Conservation (phyloP, 2,113 vertebrate genomes). For the Phyllopteryx taeniolatus region DNA sequence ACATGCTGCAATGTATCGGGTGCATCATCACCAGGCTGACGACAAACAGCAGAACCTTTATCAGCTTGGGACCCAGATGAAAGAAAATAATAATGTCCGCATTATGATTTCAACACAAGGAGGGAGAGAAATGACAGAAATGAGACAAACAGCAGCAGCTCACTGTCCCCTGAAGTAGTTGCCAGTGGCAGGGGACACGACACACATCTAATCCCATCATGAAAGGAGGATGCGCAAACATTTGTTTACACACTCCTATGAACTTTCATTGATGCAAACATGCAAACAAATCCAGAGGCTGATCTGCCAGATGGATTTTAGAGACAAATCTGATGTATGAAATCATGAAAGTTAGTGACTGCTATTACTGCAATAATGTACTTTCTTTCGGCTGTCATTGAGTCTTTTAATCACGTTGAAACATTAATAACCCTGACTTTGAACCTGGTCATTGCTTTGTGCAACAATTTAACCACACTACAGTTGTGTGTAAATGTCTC, state of each 20-base stretch:
- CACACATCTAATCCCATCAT: constrained; percentile 22
- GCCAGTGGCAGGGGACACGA: constrained; percentile 42
- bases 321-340: constrained; percentile 1
- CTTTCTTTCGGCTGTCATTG: constrained; percentile 2
- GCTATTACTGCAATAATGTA: neutral
- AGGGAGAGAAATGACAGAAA: constrained; percentile 26
- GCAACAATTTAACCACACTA: neutral
- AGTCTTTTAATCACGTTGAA: neutral
- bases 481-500: neutral
- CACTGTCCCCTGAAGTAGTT: constrained; percentile 46
- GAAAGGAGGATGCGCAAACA: constrained; percentile 27
- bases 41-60: constrained; percentile 36
- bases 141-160: constrained; percentile 33
- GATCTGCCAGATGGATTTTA: constrained; percentile 6
- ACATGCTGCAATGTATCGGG: constrained; percentile 66
- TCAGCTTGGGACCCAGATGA: constrained; percentile 40
- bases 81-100: constrained; percentile 30
- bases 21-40: constrained; percentile 51
- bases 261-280: constrained; percentile 27
- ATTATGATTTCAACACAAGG: constrained; percentile 17
- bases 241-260: constrained; percentile 21
- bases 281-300: constrained; percentile 32
- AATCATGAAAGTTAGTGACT: constrained; percentile 1
- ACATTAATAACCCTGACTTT: neutral
- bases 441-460: neutral